Percentiles rank a stretch among this genome's conserved stretches.
Evolutionary conservation across 2,797 vertebrate species (phyloP).

Genomic region (Rhinella marina): DNA sequence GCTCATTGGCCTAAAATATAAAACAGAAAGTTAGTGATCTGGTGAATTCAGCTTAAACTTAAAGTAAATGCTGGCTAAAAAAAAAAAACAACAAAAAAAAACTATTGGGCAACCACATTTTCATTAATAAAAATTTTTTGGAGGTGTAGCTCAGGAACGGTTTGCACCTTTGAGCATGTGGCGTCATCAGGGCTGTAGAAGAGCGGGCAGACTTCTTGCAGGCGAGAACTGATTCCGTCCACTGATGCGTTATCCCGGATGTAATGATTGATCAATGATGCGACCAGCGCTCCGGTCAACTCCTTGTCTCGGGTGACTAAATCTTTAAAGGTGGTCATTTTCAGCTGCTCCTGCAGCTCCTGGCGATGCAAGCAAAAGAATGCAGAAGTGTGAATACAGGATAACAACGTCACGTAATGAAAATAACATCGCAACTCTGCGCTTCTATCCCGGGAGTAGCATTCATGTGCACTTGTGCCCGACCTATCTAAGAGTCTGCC

Average conservation of each 20-base stretch:
- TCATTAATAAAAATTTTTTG: neutral
- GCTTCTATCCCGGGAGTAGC: too few relatives aligned
- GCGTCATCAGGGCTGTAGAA: constrained; percentile 96
- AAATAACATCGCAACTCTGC: too few relatives aligned
- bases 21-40: neutral
- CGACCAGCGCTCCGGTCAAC: constrained; percentile 89
- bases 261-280: constrained; percentile 94
- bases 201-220: constrained; percentile 92
- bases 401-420: too few relatives aligned
- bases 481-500: too few relatives aligned
- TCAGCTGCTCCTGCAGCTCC: constrained; percentile 96
- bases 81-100: too few relatives aligned
- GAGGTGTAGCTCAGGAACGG: neutral
- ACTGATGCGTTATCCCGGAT: constrained; percentile 95
- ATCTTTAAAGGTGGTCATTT: constrained; percentile 90
- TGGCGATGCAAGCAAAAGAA: constrained; percentile 64
- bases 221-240: constrained; percentile 90
- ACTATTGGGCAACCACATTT: too few relatives aligned
- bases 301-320: constrained; percentile 91
- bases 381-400: neutral
- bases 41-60: too few relatives aligned
- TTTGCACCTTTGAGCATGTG: constrained; percentile 92
- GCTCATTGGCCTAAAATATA: constrained; percentile 88
- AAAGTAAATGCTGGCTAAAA: too few relatives aligned
- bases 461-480: too few relatives aligned